Base-by-base conservation (phyloP, 2,113 vertebrate genomes). In the Cinclus mexicanus region DNA sequence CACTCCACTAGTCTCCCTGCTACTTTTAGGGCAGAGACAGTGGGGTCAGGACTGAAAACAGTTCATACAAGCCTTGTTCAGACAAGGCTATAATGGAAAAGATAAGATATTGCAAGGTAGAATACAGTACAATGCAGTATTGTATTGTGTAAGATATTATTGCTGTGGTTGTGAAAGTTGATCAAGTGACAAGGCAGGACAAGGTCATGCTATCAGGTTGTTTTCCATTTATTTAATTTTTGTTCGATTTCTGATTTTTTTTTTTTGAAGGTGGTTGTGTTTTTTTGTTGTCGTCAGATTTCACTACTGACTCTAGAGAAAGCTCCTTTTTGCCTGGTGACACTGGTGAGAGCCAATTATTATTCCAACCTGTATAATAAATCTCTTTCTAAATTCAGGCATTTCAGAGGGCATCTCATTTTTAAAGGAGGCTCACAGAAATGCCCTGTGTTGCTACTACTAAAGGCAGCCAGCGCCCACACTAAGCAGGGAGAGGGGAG, bases 261-360 rank as follows among this genome's bases (percentile, higher is more conserved):
- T 79, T 61, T 6, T 14, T 49, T 60, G 16, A 0, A 21, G 19
- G 31, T 10, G 2, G 8, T 49, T 35, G 12, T 16, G 9, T 7
- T 37, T 37, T 47, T 28, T 57, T 7, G 2, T 75, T 60, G 55
- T n/a, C 9, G 2, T 83, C 63, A 77, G 53, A 71, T 94, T 79
- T 70, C 24, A 42, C 23, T 64, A 39, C 11, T 47, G 52, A 82
- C 57, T n/a, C 44, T 65, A 33, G 46, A 67, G 31, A 78, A 81
- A 65, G 15, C 26, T 91, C 21, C 14, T 35, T 78, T 83, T 78
- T 79, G 25, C 55, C 57, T 83, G 29, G 11, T 85, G 44, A 23
- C 18, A 19, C 1, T 68, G 60, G 25, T 0, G 2, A 85, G 53
- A 57, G 18, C 20, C 29, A 33, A n/a, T 65, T 2, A 2, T 28